Conservation (phyloP, 2,888 invertebrate species). For the Steinernema hermaphroditum region DNA sequence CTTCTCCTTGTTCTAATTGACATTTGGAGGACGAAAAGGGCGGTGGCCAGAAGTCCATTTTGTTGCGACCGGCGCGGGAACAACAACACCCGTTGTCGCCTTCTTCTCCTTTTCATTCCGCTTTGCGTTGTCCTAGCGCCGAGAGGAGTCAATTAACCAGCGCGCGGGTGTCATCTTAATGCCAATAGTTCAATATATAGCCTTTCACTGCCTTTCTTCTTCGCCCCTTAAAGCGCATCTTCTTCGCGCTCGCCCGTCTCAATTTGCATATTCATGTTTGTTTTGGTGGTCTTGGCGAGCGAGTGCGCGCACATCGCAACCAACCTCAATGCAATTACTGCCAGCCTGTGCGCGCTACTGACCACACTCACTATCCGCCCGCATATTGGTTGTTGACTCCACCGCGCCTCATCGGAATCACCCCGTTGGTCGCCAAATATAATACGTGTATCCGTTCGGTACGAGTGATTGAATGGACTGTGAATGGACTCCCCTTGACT, state of each 20-base stretch:
- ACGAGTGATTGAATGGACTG: not conserved
- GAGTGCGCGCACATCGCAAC: slow-evolving; percentile 6
- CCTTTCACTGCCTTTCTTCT: not conserved
- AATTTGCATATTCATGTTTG: slow-evolving; percentile 31
- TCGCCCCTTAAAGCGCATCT: slow-evolving; percentile 3
- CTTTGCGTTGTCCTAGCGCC: not conserved
- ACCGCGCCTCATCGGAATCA: not conserved
- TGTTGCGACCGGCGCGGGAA: not conserved
- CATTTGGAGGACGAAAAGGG: slow-evolving; percentile 22
- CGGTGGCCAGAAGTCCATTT: not conserved
- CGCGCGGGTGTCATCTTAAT: slow-evolving; percentile 5
- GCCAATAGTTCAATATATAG: slow-evolving; percentile 1
- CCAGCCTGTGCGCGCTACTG: slow-evolving; percentile 27
- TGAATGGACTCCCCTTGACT: not conserved
- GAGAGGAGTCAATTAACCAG: not conserved
- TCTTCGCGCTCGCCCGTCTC: slow-evolving; percentile 2
- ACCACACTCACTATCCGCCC: not conserved
- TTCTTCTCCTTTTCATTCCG: too few relatives aligned
- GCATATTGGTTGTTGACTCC: slow-evolving; percentile 26
- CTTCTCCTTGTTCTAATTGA: slow-evolving; percentile 17
- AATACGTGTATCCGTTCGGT: slow-evolving; percentile 28
- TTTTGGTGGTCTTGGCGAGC: slow-evolving; percentile 7
- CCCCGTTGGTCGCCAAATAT: slow-evolving; percentile 4
- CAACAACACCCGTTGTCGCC: not conserved
- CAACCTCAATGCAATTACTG: slow-evolving; percentile 31